phyloP scores from a whole-genome alignment of 1,140 invertebrate genomes.

The Psilanteris sp. region DNA sequence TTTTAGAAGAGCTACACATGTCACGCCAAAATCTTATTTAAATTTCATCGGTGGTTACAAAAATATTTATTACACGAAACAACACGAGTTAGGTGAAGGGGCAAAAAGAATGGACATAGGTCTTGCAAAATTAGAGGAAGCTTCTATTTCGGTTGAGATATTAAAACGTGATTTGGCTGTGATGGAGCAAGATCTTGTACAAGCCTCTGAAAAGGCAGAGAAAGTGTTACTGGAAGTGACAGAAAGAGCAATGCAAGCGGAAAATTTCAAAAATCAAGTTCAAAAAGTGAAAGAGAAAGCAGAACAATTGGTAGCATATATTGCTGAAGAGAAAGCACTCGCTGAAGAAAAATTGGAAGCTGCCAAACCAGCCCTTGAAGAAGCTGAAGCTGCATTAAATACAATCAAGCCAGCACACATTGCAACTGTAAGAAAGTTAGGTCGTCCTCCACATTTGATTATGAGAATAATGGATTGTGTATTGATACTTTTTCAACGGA shows the following conservation, averaged over 20 bases:
- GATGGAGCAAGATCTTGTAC: constrained; percentile 95
- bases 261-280: constrained; percentile 96
- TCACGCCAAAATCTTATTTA: constrained; percentile 97
- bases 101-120: constrained; percentile 96
- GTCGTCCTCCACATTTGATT: constrained; percentile 96
- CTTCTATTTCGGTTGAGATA: constrained; percentile 93
- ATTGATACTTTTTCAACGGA: constrained; percentile 94
- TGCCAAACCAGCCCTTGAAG: constrained; percentile 93
- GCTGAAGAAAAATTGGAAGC: constrained; percentile 95
- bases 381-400: constrained; percentile 96
- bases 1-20: constrained; percentile 95
- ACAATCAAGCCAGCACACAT: constrained; percentile 98
- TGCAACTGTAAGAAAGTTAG: constrained; percentile 96
- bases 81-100: constrained; percentile 92
- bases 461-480: constrained; percentile 99
- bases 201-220: constrained; percentile 94
- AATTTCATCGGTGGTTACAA: constrained; percentile 98
- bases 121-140: constrained; percentile 95
- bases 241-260: constrained; percentile 94
- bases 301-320: constrained; percentile 92
- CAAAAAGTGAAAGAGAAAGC: constrained; percentile 97
- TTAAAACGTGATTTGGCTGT: constrained; percentile 94
- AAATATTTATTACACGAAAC: constrained; percentile 93
- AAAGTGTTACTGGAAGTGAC: constrained; percentile 92
- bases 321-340: constrained; percentile 93